Percentiles rank a stretch among this genome's conserved stretches.
Conservation (phyloP, 2,797 vertebrate species). For the Rhincodon typus region DNA sequence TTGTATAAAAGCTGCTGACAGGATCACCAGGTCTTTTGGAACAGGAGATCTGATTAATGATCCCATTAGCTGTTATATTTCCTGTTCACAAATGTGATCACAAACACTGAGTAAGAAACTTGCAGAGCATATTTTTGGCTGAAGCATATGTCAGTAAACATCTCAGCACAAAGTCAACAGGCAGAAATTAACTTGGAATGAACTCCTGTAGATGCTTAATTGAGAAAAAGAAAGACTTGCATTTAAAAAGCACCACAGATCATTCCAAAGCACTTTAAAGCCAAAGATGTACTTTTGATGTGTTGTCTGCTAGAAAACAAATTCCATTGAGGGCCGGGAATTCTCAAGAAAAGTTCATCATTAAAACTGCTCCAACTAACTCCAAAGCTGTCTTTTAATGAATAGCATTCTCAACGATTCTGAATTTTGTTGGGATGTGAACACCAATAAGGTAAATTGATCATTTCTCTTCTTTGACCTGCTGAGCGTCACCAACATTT, state of each 20-base stretch:
- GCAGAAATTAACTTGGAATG: not conserved
- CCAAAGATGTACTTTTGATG: not conserved
- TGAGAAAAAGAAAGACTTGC: not conserved
- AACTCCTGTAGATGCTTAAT: not conserved
- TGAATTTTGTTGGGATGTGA: not conserved
- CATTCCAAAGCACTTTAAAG: not conserved
- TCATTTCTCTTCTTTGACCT: not conserved
- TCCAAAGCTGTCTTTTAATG: not conserved
- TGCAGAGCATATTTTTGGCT: not conserved
- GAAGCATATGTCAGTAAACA: not conserved
- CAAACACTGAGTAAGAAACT: not conserved
- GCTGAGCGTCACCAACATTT: not conserved
- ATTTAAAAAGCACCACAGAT: not conserved
- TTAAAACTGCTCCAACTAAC: not conserved
- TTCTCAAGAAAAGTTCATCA: not conserved
- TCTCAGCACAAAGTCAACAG: not conserved
- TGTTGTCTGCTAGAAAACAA: not conserved
- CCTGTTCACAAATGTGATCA: not conserved
- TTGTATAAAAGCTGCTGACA: not conserved
- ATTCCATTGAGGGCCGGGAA: not conserved
- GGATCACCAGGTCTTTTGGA: not conserved
- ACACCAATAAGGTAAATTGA: not conserved
- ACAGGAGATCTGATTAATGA: not conserved
- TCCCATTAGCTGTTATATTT: not conserved
- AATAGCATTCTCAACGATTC: not conserved